Evolutionary conservation across 2,888 invertebrate species (phyloP).

Genomic region (Athrips mouffetella): DNA sequence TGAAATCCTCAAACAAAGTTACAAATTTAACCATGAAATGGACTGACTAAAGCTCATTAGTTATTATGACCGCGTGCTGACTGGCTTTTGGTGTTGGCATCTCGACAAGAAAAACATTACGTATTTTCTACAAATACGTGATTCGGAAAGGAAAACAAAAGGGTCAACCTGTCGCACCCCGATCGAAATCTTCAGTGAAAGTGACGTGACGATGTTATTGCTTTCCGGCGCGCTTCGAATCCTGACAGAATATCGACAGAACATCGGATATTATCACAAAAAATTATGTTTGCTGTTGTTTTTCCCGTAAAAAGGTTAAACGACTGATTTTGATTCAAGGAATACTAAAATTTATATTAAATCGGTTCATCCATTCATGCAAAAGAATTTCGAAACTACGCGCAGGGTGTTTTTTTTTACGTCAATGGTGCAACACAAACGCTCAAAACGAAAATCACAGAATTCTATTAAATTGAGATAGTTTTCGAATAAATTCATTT

Average conservation of each 20-base stretch:
- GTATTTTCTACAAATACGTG: slow-evolving; percentile 28
- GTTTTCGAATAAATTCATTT: too few relatives aligned
- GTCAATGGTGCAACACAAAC: too few relatives aligned
- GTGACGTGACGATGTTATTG: not conserved
- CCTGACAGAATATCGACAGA: too few relatives aligned
- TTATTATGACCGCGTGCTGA: slow-evolving; percentile 3
- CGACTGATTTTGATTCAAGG: too few relatives aligned
- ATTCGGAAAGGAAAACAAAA: slow-evolving; percentile 26
- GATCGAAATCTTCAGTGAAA: not conserved
- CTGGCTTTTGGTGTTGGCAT: slow-evolving; percentile 7
- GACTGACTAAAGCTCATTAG: not conserved
- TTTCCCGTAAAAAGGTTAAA: not conserved
- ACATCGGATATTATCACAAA: too few relatives aligned
- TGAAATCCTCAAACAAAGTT: too few relatives aligned
- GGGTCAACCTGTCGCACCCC: slow-evolving; percentile 8
- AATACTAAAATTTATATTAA: too few relatives aligned
- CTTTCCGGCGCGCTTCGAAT: not conserved
- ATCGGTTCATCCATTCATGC: too few relatives aligned
- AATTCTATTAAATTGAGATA: too few relatives aligned
- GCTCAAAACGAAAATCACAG: too few relatives aligned
- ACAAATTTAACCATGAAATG: not conserved
- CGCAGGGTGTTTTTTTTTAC: too few relatives aligned
- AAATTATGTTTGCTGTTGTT: not conserved
- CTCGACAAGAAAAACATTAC: slow-evolving; percentile 13
- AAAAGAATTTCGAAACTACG: too few relatives aligned